Evolutionary conservation across 2,888 invertebrate species (phyloP), one percentile per base, ranked within the genome.

Genomic region (Lasioglossum villosulum): DNA sequence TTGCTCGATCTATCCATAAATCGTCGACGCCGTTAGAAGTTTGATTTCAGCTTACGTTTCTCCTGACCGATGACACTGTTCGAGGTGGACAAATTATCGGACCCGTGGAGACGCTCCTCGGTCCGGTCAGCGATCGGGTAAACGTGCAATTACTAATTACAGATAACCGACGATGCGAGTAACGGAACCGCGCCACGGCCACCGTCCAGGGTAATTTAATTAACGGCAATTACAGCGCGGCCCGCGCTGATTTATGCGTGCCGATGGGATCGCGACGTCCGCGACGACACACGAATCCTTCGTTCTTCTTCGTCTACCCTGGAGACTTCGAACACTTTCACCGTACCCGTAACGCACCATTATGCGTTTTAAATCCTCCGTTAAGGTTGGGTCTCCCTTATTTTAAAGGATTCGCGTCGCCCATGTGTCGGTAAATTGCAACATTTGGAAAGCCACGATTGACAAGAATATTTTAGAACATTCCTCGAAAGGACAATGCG

Each of bases 131-230:
- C 78, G 75, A 76, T 66, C 87, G 84, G 73, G 66, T 78, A 80
- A 89, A 88, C 86, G 83, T 81, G 85, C 86, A 87, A 90, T 91
- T 86, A 84, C 90, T 91, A 90, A 90, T 91, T 91, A 86, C 90
- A 75, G 84, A 89, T 90, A 84, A 63, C 83, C 86, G 73, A 77
- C 80, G 89, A 89, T 84, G 52, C 83, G 79, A 78, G 84, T 90
- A 90, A 90, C 90, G 90, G 80, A 68, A 90, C 91, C 78, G 48
- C 66, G 52, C 74, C 19, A 74, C 71, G 79, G 80, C 79, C 76
- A 75, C 71, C 71, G 76, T 82, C 78, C 82, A 78, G 78, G 77
- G 87, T 91, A 91, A 90, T 90, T 90, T 90, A 90, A 91, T 90
- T 91, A 91, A 88, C 91, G 89, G 86, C 89, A 89, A 90, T 90